Evolutionary conservation across 2,888 invertebrate genomes (phyloP), one percentile per base, ranked within the genome.

Genomic region (Syrphus vitripennis): DNA sequence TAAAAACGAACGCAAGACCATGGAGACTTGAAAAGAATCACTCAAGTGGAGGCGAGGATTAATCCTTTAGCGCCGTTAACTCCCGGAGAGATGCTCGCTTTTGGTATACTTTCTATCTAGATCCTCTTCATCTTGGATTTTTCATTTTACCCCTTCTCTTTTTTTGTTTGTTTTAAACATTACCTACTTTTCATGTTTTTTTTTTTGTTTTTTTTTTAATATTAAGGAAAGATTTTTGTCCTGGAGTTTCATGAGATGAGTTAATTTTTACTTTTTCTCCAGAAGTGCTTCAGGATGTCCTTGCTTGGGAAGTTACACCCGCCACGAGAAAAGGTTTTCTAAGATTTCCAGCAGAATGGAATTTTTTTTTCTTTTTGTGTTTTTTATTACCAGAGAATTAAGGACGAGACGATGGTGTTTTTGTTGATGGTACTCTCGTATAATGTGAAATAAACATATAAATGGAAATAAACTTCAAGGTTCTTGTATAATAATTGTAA

Each of bases 11-110:
- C 26, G 16, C 26, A 31, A 31, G 55, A 53, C 50, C 40, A 57
- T 21, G 34, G n/a, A 31, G 45, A 19, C 26, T 50, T 65, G 63
- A 55, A 69, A 76, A 81, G 71, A 84, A 84, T 84, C 84, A 81
- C 76, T 81, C 81, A 81, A 77, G 67, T 72, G 84, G 48, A 76
- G 76, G 80, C 84, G 81, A 55, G 81, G 81, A 84, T 84, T 84
- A 84, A 84, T 84, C 76, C 81, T 76, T 84, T 84, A 81, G 81
- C 59, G 71, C 71, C 81, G 84, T 84, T 76, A 84, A 77, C 76
- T 76, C 81, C 84, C 67, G 57, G 67, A 81, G 72, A 69, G 81
- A 72, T 81, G 72, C 53, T 77, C 76, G 84, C 71, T 81, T 81
- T 69, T 37, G 76, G 40, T 31, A 76, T 63, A 50, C 34, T 40